Evolutionary conservation across 2,797 vertebrate species (phyloP).

Genomic region (Smutsia temminckii): DNA sequence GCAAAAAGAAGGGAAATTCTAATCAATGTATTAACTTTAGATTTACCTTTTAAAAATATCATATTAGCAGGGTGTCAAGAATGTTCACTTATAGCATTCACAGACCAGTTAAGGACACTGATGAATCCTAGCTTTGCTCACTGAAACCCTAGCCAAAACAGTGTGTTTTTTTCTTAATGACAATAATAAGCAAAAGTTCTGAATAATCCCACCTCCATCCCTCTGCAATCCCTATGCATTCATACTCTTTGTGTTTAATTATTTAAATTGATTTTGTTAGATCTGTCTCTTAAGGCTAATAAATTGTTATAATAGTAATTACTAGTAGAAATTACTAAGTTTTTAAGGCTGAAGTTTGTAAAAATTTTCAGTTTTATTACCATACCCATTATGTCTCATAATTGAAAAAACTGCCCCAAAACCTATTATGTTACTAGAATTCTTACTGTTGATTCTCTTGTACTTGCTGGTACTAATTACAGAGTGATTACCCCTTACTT

Average conservation of each 20-base stretch:
- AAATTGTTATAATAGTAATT: neutral
- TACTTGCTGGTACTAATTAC: neutral
- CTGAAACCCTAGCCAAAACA: neutral
- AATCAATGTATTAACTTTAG: neutral
- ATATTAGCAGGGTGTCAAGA: neutral
- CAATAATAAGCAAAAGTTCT: neutral
- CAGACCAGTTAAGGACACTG: neutral
- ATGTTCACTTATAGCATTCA: neutral
- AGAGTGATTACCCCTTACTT: neutral
- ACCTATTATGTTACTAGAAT: neutral
- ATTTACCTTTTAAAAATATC: neutral
- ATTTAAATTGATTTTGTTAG: conserved; percentile 1
- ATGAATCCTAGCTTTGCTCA: neutral
- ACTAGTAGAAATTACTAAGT: neutral
- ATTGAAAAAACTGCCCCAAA: neutral
- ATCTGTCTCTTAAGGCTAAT: neutral
- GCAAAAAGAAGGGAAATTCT: neutral
- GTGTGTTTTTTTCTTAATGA: neutral
- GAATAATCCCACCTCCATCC: neutral
- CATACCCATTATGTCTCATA: neutral
- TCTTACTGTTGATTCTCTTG: neutral
- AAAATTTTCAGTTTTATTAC: neutral
- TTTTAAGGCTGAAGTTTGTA: neutral
- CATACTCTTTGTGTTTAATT: neutral
- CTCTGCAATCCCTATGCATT: neutral